These are phyloP conservation scores for Globodera ellingtonae DNA, from an alignment of 1,140 invertebrate species.

Conservation along the genomic window DNA sequence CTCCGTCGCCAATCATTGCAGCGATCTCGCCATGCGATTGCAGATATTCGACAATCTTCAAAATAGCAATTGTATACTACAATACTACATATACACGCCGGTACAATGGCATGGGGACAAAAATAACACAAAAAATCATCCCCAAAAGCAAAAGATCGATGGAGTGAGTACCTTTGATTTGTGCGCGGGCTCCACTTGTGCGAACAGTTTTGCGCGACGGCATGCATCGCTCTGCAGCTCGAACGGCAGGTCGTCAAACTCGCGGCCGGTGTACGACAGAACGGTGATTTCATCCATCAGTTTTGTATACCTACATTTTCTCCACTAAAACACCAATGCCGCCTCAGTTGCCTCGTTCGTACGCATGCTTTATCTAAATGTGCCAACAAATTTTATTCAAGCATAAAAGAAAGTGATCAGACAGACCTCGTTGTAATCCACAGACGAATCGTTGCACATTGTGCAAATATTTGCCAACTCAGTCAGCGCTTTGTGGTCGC, in stretches of 20 bases:
- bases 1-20: conserved; percentile 99
- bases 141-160: too few relatives aligned
- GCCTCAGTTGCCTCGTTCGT: conserved; percentile 96
- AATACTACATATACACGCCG: too few relatives aligned
- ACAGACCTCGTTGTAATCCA: conserved; percentile 91
- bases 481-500: conserved; percentile 79
- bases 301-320: conserved; percentile 73
- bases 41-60: conserved; percentile 88
- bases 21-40: conserved; percentile 99
- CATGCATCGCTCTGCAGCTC: conserved; percentile 88
- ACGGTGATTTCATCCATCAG: conserved; percentile 74
- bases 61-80: not conserved
- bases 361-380: conserved; percentile 71
- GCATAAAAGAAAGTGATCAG: too few relatives aligned
- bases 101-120: too few relatives aligned
- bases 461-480: conserved; percentile 94
- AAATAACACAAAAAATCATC: too few relatives aligned
- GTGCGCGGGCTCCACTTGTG: conserved; percentile 97
- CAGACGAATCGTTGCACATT: conserved; percentile 99
- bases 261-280: conserved; percentile 84
- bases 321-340: conserved; percentile 95
- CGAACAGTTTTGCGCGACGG: conserved; percentile 89
- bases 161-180: conserved; percentile 78
- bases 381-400: not conserved
- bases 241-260: conserved; percentile 92